Conservation (phyloP, 2,113 vertebrate species). For the Oryzias melastigma region DNA sequence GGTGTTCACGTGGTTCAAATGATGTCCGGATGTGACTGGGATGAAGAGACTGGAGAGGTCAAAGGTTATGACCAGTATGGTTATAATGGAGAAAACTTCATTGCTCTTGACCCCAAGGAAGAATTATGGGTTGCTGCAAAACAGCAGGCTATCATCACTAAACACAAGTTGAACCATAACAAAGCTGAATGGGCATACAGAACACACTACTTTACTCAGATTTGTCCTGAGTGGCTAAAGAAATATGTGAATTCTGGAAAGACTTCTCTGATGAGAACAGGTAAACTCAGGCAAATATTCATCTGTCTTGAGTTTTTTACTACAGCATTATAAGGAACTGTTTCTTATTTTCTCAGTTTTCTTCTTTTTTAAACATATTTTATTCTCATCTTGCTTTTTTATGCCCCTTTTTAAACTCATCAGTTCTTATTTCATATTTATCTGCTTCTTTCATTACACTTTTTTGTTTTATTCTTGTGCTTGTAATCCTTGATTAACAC, state of each 20-base stretch:
- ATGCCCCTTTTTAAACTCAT: no score
- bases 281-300: slow-evolving; percentile 8
- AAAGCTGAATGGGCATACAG: background rate
- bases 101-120: slow-evolving; percentile 32
- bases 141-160: accelerated
- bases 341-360: no score
- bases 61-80: slow-evolving; percentile 1
- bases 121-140: background rate
- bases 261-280: slow-evolving; percentile 26
- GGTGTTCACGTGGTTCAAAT: background rate
- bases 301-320: no score
- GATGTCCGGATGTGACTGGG: slow-evolving; percentile 23
- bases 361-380: no score
- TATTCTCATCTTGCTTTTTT: no score
- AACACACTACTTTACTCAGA: background rate
- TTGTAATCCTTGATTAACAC: accelerated
- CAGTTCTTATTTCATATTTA: no score
- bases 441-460: no score
- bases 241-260: slow-evolving; percentile 19
- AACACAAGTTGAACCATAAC: slow-evolving; percentile 23
- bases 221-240: slow-evolving; percentile 22
- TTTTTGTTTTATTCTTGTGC: no score
- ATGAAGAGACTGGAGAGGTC: slow-evolving; percentile 1
- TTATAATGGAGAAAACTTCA: slow-evolving; percentile 46
- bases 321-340: no score